phyloP scores from a whole-genome alignment of 2,797 vertebrate genomes.

The Ctenosaura bakeri region DNA sequence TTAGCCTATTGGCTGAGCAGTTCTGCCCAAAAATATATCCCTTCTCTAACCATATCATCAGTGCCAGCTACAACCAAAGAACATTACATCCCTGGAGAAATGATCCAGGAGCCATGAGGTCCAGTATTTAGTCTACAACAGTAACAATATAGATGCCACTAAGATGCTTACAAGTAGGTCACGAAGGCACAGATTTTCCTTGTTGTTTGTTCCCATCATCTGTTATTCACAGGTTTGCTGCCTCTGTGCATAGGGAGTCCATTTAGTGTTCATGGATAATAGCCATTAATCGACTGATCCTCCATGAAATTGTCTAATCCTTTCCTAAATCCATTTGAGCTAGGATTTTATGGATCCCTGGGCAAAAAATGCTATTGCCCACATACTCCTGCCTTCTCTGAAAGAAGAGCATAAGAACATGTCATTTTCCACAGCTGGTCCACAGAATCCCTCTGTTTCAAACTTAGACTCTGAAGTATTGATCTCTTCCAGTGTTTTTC shows the following conservation, averaged over 20 bases:
- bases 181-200: background rate
- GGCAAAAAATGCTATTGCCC: background rate
- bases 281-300: background rate
- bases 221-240: background rate
- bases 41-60: background rate
- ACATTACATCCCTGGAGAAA: background rate
- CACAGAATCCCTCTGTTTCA: background rate
- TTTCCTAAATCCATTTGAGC: background rate
- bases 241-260: background rate
- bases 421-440: background rate
- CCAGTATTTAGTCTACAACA: background rate
- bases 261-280: background rate
- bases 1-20: too few relatives aligned
- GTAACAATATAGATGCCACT: background rate
- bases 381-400: background rate
- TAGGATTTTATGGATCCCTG: background rate
- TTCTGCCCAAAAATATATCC: background rate
- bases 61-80: background rate
- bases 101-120: background rate
- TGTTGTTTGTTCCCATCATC: background rate
- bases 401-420: background rate
- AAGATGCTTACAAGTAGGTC: background rate
- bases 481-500: background rate
- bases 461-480: background rate
- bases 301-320: background rate